A percentile compares a stretch with the other conserved stretches of the same genome.
Evolutionary conservation across 2,113 vertebrate species (phyloP).

Genomic region (Pterophyllum scalare): DNA sequence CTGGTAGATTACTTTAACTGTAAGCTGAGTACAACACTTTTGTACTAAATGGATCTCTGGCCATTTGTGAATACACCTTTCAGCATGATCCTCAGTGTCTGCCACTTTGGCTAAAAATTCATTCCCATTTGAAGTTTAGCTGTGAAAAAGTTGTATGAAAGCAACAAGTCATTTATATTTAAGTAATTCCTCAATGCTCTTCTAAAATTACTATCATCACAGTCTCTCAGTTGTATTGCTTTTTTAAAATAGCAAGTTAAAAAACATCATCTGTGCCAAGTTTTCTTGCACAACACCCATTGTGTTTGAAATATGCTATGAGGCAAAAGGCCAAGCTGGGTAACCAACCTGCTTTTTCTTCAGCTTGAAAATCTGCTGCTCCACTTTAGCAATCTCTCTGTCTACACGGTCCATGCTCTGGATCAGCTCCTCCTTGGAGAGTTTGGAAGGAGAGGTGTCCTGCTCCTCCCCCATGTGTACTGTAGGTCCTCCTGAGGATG

Average conservation of each 20-base stretch:
- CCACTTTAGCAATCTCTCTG: slow-evolving; percentile 97
- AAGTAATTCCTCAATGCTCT: background rate
- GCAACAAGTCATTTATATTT: background rate
- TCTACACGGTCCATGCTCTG: slow-evolving; percentile 99
- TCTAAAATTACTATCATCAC: background rate
- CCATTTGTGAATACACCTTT: background rate
- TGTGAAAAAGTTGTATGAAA: background rate
- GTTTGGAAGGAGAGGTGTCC: slow-evolving; percentile 95
- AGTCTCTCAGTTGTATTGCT: background rate
- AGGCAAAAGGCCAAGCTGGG: slow-evolving; percentile 1
- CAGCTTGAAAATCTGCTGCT: slow-evolving; percentile 97
- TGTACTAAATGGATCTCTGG: background rate
- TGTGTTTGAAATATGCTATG: background rate
- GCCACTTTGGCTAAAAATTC: background rate
- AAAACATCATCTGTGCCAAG: background rate
- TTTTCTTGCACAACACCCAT: background rate
- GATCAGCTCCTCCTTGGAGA: slow-evolving; percentile 98
- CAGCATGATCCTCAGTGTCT: background rate
- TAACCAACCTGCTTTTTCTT: slow-evolving; percentile 96
- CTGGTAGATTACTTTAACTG: background rate
- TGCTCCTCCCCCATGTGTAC: slow-evolving; percentile 90
- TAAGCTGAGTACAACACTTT: background rate
- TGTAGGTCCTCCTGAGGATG: slow-evolving; percentile 83
- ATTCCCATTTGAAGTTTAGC: background rate
- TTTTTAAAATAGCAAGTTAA: background rate